Evolutionary conservation across 1,140 invertebrate species (phyloP).

Genomic region (Papilio helenus): DNA sequence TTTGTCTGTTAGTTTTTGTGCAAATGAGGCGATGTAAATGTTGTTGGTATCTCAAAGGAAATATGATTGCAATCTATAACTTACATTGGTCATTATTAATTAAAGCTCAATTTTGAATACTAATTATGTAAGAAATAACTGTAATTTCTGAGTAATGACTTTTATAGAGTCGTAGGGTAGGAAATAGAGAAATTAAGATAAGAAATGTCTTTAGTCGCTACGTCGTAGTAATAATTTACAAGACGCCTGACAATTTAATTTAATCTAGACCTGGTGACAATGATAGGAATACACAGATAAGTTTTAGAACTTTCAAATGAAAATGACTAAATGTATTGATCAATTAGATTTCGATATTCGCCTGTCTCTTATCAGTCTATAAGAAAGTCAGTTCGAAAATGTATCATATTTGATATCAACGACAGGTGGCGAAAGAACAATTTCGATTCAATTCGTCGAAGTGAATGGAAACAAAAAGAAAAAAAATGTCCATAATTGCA

Average conservation of each 20-base stretch:
- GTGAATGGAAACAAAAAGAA: constrained; percentile 17
- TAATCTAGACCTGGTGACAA: too few species aligned
- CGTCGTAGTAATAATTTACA: too few species aligned
- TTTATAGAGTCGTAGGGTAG: background rate
- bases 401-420: background rate
- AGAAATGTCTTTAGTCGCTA: too few species aligned
- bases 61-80: constrained; percentile 23
- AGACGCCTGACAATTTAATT: too few species aligned
- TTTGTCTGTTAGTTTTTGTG: constrained; percentile 41
- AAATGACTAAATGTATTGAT: background rate
- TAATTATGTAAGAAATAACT: background rate
- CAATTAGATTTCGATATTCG: background rate
- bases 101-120: background rate
- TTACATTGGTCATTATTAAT: background rate
- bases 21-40: constrained; percentile 42
- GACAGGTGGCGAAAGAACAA: background rate
- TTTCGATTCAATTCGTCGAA: constrained; percentile 9
- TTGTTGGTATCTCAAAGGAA: constrained; percentile 28
- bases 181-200: too few species aligned
- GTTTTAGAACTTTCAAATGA: too few species aligned
- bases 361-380: background rate
- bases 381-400: constrained; percentile 4
- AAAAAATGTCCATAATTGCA: constrained; percentile 40
- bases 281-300: too few species aligned
- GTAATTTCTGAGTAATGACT: background rate